Base-by-base conservation (phyloP, 2,888 invertebrate species). In the Ethmia dodecea region DNA sequence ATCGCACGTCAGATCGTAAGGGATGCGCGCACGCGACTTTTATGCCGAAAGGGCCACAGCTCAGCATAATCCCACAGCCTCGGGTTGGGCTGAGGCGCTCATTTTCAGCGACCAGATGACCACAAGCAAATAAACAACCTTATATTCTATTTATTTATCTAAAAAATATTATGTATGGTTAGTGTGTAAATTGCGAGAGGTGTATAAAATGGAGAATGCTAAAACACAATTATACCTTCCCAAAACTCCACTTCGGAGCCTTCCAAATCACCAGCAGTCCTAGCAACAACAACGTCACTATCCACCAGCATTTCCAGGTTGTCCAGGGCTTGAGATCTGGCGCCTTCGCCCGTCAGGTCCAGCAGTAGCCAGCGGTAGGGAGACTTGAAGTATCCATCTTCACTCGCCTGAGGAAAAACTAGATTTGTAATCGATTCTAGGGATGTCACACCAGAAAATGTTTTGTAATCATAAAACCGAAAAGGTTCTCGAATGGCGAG, bases 341-440 rank as follows among this genome's bases (percentile, higher is more conserved):
- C n/a, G 12, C 12, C 11, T 11, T 26, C 26, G 0, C 40, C 41
- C 0, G 51, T 45, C 9, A 60, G 36, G 31, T 57, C 55, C 5
- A 81, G 38, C 1, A 84, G 36, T 2, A 89, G 42, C 89, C 89
- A 89, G 33, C 84, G 75, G 47, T 79, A 86, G 0, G 89, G 89
- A 0, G 81, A 72, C 31, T 75, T 75, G 54, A 89, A 88, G 37
- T 75, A 72, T 3, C 77, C 77, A 9, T 65, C 46, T 6, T 59
- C 43, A 35, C 73, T 78, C 1, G 83, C 84, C 89, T 89, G 46
- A 3, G 12, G 9, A 12, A 9, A 6, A 12, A 26, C 26, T 22
- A 3, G n/a, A n/a, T n/a, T n/a, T n/a, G 18, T 18, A 18, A 8
- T 18, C 18, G 8, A 18, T 5, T 5, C 8, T 18, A 18, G n/a